Evolutionary conservation across 2,113 vertebrate species (phyloP).

Genomic region (Trogon surrucura): DNA sequence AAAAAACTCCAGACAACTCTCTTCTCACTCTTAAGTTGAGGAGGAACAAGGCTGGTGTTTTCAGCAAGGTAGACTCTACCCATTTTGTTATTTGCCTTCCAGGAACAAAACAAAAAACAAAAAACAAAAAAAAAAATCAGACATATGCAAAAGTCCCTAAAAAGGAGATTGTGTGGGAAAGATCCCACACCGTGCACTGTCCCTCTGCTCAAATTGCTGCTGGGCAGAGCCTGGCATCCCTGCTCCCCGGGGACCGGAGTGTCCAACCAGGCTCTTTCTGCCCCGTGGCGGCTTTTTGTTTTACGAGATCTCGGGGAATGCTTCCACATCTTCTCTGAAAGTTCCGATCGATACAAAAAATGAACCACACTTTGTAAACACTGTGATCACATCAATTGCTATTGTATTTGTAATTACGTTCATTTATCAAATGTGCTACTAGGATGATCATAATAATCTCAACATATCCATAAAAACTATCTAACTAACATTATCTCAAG

Average conservation of each 20-base stretch:
- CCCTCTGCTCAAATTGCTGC: rapidly evolving
- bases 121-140: neutral
- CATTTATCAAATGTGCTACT: conserved; percentile 47
- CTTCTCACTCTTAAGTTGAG: neutral
- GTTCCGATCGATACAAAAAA: neutral
- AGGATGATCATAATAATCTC: conserved; percentile 18
- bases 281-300: neutral
- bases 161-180: rapidly evolving
- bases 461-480: neutral
- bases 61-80: neutral
- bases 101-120: neutral
- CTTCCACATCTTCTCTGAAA: neutral
- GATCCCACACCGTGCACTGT: rapidly evolving
- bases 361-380: conserved; percentile 6
- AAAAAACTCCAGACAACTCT: neutral
- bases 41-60: neutral
- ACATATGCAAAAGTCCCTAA: rapidly evolving
- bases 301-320: neutral
- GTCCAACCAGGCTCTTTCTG: rapidly evolving
- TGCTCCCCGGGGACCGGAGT: rapidly evolving
- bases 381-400: conserved; percentile 32
- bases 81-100: neutral
- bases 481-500: neutral
- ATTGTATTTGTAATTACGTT: conserved; percentile 42
- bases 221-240: neutral